Conservation (phyloP, 2,113 vertebrate species). For the Neoarius graeffei region DNA sequence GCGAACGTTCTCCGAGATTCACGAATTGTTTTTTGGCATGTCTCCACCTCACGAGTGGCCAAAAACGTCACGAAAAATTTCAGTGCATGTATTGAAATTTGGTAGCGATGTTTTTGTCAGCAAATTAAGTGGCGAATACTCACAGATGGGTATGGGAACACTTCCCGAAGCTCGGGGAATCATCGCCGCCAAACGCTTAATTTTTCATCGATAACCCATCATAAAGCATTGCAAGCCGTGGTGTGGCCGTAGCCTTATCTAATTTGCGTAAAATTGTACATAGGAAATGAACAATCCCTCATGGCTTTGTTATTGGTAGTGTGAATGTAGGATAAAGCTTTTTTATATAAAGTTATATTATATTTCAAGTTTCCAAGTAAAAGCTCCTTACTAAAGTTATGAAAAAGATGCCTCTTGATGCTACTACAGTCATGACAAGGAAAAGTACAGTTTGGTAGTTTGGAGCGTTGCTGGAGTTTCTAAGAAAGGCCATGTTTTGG, state of each 20-base stretch:
- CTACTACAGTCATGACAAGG: not conserved
- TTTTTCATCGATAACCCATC: no score
- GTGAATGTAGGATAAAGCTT: not conserved
- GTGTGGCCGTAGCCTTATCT: not conserved
- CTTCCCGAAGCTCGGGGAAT: no score
- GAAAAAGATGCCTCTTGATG: not conserved
- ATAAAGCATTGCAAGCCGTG: no score
- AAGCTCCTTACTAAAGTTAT: not conserved
- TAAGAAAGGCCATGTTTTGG: not conserved
- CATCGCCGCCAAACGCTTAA: no score
- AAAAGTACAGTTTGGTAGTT: not conserved
- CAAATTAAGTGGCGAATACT: no score
- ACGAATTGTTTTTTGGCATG: no score
- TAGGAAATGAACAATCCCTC: not conserved
- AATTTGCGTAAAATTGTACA: not conserved
- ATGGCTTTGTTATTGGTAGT: not conserved
- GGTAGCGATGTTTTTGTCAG: no score
- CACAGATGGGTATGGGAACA: no score
- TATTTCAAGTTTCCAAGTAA: not conserved
- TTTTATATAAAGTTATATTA: not conserved
- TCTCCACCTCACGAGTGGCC: no score
- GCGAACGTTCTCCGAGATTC: no score
- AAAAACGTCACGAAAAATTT: no score
- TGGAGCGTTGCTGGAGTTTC: not conserved
- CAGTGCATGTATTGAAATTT: no score